Conservation (phyloP, 2,113 vertebrate species). For the Perca flavescens region DNA sequence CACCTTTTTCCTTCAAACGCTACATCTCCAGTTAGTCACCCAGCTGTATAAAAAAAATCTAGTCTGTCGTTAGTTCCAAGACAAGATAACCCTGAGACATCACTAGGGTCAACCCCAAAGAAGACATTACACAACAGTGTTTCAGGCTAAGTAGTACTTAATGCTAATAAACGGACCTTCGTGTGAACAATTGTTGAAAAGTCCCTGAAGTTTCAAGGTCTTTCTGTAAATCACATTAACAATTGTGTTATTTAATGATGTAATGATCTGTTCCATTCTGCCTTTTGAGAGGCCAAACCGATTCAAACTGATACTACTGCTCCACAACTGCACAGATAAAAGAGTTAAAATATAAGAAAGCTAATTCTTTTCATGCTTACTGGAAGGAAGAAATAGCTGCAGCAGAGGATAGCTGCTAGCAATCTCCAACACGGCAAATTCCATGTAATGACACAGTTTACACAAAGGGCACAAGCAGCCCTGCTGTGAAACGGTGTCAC, state of each 20-base stretch:
- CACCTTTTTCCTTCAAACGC: neutral
- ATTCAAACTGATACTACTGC: neutral
- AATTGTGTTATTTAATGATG: neutral
- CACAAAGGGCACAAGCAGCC: slow-evolving; percentile 37
- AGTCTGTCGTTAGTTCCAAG: neutral
- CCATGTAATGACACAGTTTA: slow-evolving; percentile 36
- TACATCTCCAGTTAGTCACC: neutral
- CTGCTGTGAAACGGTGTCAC: slow-evolving; percentile 45
- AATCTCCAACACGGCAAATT: slow-evolving; percentile 29
- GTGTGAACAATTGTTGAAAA: neutral
- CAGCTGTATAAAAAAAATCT: neutral
- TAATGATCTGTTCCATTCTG: neutral
- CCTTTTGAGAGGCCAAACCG: slow-evolving; percentile 7
- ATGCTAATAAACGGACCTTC: neutral
- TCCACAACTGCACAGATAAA: neutral
- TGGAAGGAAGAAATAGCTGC: slow-evolving; percentile 13
- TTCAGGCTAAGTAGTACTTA: neutral
- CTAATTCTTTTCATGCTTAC: neutral
- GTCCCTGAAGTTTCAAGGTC: neutral
- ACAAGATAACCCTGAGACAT: neutral
- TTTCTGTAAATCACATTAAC: neutral
- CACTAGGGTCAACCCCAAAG: neutral
- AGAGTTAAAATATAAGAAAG: neutral
- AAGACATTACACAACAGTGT: neutral
- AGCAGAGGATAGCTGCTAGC: slow-evolving; percentile 23